Conservation (phyloP, 2,888 invertebrate genomes). For the Aphelenchoides bicaudatus region DNA sequence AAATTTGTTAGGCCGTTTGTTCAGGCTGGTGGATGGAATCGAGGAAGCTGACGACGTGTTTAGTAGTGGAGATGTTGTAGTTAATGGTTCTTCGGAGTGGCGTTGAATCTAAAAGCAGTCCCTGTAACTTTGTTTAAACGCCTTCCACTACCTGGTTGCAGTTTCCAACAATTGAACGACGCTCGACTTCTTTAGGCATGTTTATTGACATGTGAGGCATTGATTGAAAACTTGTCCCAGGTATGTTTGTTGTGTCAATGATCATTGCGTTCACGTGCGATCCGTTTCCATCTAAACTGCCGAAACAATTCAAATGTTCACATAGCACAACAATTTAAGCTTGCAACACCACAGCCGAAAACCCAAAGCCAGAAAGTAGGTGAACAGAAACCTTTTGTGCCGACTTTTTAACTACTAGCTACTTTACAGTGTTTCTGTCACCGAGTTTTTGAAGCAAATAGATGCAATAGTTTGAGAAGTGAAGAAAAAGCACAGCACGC, state of each 20-base stretch:
- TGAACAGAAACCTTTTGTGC: no score
- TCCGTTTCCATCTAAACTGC: slow-evolving; percentile 1
- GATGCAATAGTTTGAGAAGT: no score
- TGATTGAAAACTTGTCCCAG: slow-evolving; percentile 1
- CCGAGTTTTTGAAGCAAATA: no score
- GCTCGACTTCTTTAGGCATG: neutral
- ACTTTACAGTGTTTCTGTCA: no score
- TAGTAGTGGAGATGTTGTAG: neutral
- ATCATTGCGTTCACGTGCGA: slow-evolving; percentile 11
- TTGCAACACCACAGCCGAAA: no score
- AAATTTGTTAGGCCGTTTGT: slow-evolving; percentile 11
- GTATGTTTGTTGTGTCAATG: neutral
- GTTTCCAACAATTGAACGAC: neutral
- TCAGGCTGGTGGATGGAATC: slow-evolving; percentile 9
- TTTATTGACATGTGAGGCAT: no score
- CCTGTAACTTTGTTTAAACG: neutral
- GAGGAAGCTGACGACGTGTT: neutral
- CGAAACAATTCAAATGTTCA: no score
- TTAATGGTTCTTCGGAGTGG: neutral
- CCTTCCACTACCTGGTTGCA: slow-evolving; percentile 4
- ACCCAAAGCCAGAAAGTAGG: no score
- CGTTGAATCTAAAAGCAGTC: neutral
- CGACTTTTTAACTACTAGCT: no score
- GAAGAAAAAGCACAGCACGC: no score
- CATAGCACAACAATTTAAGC: no score